phyloP scores from a whole-genome alignment of 2,113 vertebrate species.

The Aplodontia rufa region DNA sequence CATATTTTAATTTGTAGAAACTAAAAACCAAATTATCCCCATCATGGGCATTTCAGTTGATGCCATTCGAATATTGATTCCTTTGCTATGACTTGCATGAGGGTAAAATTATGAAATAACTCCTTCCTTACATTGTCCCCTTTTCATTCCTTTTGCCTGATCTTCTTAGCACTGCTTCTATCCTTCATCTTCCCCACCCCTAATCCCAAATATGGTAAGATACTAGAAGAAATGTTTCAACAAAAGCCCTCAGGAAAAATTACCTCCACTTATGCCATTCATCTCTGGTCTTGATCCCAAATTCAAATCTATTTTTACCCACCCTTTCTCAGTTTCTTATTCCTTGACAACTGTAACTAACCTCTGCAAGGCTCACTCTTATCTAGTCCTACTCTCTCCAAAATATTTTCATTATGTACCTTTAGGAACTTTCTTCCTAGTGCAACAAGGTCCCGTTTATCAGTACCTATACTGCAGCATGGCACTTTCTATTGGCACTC shows the following conservation, averaged over 20 bases:
- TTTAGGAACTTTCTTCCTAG: background rate
- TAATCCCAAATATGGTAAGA: background rate
- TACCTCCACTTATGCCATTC: background rate
- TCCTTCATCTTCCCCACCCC: background rate
- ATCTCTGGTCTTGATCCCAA: background rate
- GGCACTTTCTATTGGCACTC: background rate
- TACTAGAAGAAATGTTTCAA: background rate
- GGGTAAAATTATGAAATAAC: background rate
- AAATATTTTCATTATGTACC: background rate
- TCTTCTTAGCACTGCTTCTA: background rate
- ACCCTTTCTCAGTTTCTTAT: background rate
- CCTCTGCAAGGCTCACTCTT: background rate
- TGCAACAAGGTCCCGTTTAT: too few relatives aligned
- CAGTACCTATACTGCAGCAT: background rate
- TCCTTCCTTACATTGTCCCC: background rate
- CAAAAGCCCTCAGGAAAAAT: background rate
- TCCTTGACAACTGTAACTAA: background rate
- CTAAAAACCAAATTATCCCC: background rate
- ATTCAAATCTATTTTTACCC: background rate
- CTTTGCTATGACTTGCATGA: background rate
- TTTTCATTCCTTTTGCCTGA: background rate
- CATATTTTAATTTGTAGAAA: background rate
- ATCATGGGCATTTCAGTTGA: background rate
- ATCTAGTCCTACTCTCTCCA: background rate
- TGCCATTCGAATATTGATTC: background rate